Percentiles rank a stretch among this genome's conserved stretches.
Conservation (phyloP, 2,113 vertebrate species). For the Polypterus bichir region DNA sequence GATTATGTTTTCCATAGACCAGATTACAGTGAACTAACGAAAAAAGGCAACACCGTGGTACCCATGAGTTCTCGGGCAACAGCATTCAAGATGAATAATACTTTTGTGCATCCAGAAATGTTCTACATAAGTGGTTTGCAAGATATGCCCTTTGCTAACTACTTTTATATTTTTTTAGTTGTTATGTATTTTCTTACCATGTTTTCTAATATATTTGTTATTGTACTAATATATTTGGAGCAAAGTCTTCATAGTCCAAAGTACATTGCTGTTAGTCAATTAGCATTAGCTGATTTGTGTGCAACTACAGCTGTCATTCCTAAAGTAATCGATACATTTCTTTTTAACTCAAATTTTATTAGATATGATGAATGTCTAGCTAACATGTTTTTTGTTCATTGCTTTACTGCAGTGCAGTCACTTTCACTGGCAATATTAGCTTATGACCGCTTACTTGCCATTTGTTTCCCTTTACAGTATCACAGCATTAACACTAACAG, state of each 20-base stretch:
- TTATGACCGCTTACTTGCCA: constrained; percentile 47
- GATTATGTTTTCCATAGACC: too few relatives aligned
- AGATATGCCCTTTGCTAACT: not conserved
- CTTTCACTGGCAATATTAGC: constrained; percentile 40
- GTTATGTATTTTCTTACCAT: constrained; percentile 6
- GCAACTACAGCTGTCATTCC: constrained; percentile 40
- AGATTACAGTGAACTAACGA: too few relatives aligned
- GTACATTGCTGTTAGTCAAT: constrained; percentile 44
- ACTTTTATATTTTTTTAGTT: constrained; percentile 1
- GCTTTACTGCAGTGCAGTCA: constrained; percentile 36
- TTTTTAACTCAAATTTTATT: constrained; percentile 33
- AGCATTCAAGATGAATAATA: too few relatives aligned
- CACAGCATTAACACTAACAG: constrained; percentile 26
- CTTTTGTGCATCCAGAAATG: too few relatives aligned
- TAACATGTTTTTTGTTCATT: constrained; percentile 42
- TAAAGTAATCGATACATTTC: constrained; percentile 39
- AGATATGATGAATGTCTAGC: constrained; percentile 35
- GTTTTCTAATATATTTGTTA: constrained; percentile 32
- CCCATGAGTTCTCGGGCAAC: too few relatives aligned
- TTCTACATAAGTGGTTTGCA: constrained; percentile 2
- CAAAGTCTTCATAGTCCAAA: constrained; percentile 41
- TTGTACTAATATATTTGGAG: constrained; percentile 33
- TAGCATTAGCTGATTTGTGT: constrained; percentile 41
- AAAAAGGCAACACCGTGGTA: too few relatives aligned
- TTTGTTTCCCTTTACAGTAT: constrained; percentile 41